Conservation (phyloP, 1,140 invertebrate species). For the Saccostrea echinata region DNA sequence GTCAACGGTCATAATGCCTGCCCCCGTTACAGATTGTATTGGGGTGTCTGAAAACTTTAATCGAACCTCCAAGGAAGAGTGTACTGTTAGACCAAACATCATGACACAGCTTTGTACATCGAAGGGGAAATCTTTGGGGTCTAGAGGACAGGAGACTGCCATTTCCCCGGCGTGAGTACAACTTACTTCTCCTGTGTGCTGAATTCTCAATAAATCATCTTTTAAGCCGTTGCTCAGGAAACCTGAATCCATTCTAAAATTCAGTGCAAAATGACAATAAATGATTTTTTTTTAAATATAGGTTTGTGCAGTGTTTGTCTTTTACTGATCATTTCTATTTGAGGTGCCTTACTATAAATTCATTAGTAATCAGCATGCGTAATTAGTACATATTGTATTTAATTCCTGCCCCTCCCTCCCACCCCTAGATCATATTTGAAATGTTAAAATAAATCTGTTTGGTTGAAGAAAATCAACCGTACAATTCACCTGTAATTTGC, state of each 20-base stretch:
- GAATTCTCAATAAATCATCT: slow-evolving; percentile 11
- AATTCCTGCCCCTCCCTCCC: too few relatives aligned
- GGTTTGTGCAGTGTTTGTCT: too few relatives aligned
- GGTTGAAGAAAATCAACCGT: too few relatives aligned
- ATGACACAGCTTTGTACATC: slow-evolving; percentile 45
- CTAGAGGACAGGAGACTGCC: background rate
- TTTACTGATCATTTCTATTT: too few relatives aligned
- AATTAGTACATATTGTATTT: too few relatives aligned
- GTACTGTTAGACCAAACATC: background rate
- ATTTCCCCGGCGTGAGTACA: background rate
- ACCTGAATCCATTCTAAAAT: slow-evolving; percentile 21
- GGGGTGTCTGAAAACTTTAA: background rate
- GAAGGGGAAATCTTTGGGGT: slow-evolving; percentile 51
- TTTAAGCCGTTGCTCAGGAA: slow-evolving; percentile 41
- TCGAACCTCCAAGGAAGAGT: background rate
- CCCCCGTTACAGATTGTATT: background rate
- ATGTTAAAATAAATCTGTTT: too few relatives aligned
- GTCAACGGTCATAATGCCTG: background rate
- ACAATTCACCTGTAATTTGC: too few relatives aligned
- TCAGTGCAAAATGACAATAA: background rate
- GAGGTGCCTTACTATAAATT: too few relatives aligned
- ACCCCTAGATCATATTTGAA: too few relatives aligned
- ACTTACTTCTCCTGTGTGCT: background rate
- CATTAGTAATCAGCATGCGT: too few relatives aligned
- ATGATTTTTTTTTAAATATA: background rate